These are phyloP conservation scores for Mamestra configurata DNA, from an alignment of 1,140 invertebrate genomes.

Conservation along the genomic window DNA sequence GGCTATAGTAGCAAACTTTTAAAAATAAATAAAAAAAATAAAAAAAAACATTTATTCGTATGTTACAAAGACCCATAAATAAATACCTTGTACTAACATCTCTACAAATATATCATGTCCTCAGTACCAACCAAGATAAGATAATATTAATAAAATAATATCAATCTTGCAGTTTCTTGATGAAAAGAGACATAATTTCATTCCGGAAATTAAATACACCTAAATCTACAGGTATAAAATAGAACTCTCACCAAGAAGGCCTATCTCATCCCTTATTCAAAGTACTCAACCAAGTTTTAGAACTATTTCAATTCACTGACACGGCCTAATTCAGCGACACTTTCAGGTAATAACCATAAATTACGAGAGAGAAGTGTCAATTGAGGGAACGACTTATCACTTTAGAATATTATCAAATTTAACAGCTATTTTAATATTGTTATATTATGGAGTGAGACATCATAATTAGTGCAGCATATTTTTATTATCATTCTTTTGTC, in stretches of 20 bases:
- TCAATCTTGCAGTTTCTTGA: neutral
- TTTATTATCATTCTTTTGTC: too few relatives aligned
- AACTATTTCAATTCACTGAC: slow-evolving; percentile 19
- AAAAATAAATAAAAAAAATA: too few relatives aligned
- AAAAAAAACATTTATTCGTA: too few relatives aligned
- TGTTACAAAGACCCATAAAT: too few relatives aligned
- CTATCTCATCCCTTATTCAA: neutral
- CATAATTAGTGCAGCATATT: too few relatives aligned
- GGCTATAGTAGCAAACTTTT: too few relatives aligned
- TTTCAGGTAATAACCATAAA: neutral
- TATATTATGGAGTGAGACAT: neutral
- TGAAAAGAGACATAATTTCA: too few relatives aligned
- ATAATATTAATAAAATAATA: too few relatives aligned
- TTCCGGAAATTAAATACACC: neutral
- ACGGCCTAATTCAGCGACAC: neutral
- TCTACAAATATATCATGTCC: too few relatives aligned
- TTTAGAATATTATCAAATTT: neutral
- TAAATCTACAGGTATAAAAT: neutral
- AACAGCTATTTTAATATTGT: neutral
- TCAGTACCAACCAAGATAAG: too few relatives aligned
- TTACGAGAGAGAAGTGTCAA: neutral
- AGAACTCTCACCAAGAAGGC: neutral
- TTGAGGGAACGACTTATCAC: slow-evolving; percentile 5
- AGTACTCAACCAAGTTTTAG: neutral
- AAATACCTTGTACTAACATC: too few relatives aligned